Conservation (phyloP, 2,113 vertebrate genomes). For the Eolophus roseicapilla region DNA sequence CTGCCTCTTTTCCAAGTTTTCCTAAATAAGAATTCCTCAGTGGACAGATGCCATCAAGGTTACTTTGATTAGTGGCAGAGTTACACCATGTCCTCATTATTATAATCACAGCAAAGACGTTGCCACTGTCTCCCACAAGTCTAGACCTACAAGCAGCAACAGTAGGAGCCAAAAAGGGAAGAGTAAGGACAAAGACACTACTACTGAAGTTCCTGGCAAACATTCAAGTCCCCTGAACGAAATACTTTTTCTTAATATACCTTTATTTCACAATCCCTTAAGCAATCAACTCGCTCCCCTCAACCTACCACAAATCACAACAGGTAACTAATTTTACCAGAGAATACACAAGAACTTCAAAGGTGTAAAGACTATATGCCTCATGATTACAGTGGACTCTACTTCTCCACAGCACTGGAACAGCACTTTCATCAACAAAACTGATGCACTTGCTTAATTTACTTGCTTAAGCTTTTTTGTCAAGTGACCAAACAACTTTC, state of each 20-base stretch:
- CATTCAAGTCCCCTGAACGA: fast-evolving
- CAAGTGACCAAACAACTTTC: background rate
- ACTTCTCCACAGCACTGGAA: background rate
- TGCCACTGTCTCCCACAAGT: background rate
- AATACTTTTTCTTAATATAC: background rate
- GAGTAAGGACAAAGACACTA: background rate
- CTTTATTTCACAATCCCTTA: background rate
- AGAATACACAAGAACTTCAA: background rate
- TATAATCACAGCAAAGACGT: background rate
- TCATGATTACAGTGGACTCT: background rate
- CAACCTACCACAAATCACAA: background rate
- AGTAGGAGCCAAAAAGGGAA: background rate
- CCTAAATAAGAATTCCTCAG: background rate
- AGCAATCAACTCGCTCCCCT: background rate
- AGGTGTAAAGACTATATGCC: background rate
- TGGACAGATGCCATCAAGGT: background rate
- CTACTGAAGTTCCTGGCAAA: background rate
- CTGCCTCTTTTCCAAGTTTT: background rate
- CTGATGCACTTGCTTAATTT: background rate
- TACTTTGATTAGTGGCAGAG: background rate
- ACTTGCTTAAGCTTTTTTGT: background rate
- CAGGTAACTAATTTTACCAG: background rate
- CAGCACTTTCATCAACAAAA: background rate
- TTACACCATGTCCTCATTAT: background rate
- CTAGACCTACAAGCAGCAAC: background rate